Conservation (phyloP, 2,797 vertebrate genomes). For the Threskiornis aethiopicus region DNA sequence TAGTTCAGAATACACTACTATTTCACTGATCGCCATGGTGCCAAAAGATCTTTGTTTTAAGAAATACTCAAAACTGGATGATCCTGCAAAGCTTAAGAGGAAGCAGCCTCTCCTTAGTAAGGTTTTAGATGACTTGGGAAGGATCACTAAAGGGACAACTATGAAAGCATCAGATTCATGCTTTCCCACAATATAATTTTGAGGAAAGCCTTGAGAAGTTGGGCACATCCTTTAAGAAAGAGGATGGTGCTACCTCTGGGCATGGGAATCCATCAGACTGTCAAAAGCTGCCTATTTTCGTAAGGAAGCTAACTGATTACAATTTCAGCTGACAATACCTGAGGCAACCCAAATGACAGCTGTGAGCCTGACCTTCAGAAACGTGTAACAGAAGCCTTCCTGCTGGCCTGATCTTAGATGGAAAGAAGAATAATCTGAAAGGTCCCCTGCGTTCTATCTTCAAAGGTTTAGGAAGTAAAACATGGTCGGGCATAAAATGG, state of each 20-base stretch:
- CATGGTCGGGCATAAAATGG: background rate
- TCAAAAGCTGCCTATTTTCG: background rate
- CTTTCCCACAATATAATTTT: background rate
- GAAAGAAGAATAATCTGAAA: background rate
- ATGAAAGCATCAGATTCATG: background rate
- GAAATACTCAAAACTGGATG: background rate
- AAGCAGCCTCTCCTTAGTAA: background rate
- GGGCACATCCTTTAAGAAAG: background rate
- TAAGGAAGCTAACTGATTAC: background rate
- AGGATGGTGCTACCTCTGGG: background rate
- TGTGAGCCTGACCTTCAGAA: background rate
- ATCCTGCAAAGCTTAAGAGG: background rate
- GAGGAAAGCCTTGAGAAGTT: background rate
- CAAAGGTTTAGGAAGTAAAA: background rate
- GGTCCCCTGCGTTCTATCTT: background rate
- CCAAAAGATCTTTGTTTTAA: background rate
- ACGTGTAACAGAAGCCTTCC: background rate
- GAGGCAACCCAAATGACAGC: background rate
- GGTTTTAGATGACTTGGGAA: background rate
- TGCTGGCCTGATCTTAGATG: background rate
- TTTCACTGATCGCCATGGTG: background rate
- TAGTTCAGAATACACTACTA: background rate
- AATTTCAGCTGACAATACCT: background rate
- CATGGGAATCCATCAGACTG: background rate
- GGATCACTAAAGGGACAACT: background rate